Evolutionary conservation across 2,113 vertebrate genomes (phyloP).

Genomic region (Mastomys coucha): DNA sequence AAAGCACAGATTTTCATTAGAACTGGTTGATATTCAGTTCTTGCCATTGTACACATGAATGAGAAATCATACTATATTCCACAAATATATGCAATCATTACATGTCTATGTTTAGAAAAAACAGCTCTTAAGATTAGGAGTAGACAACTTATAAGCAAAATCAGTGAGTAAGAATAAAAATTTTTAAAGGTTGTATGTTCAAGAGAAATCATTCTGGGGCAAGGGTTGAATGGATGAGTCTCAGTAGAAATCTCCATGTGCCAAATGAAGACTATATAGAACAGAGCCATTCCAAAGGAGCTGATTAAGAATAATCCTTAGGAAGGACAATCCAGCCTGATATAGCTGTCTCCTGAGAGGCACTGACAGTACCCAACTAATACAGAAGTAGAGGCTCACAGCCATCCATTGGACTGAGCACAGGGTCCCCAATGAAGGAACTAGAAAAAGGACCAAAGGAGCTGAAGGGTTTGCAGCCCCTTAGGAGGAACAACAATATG

Average conservation of each 20-base stretch:
- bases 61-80: background rate
- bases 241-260: background rate
- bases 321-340: no score
- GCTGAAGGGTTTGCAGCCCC: no score
- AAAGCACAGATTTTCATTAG: background rate
- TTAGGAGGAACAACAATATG: no score
- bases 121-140: background rate
- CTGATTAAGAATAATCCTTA: background rate
- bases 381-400: no score
- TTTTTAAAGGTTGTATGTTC: background rate
- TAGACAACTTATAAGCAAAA: slow-evolving; percentile 18
- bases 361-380: no score
- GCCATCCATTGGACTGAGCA: no score
- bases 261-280: background rate
- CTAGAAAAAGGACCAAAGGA: no score
- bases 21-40: background rate
- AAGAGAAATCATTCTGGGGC: background rate
- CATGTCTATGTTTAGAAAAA: background rate
- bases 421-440: no score
- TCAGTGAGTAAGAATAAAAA: background rate
- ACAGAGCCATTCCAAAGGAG: background rate
- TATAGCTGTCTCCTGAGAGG: no score
- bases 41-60: background rate
- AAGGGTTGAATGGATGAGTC: background rate
- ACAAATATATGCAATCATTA: background rate